Base-by-base conservation (phyloP, 2,888 invertebrate species). In the Lithophane socia region DNA sequence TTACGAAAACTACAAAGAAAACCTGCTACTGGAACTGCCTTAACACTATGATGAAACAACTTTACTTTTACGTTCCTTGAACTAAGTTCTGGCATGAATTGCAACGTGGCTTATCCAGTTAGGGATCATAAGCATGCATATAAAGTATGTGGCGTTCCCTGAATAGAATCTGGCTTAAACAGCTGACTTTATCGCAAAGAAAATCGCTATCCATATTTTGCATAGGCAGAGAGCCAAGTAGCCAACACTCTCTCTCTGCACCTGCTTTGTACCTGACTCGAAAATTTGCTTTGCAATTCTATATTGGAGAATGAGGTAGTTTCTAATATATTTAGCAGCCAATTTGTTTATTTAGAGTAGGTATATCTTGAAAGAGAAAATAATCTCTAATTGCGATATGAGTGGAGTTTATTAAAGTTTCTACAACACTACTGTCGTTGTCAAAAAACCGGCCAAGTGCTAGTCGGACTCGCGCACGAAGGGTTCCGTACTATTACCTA, bases 221-320 rank as follows among this genome's bases (percentile, higher is more conserved):
- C 77, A 83, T 74, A 73, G 86, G 88, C 88, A 76, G 65, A 54
- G 69, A 73, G 86, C 88, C 86, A 74, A 74, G 21, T 21, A 16
- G 16, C 60, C 49, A 85, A 83, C 83, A 76, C 86, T 87, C 86
- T 86, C 86, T 85, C 79, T 70, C 74, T 61, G 60, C 88, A 87
- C 83, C 83, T 87, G 83, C 47, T 69, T 73, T 80, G 64, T 84
- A 74, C 82, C 70, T 72, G 82, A 78, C 75, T 72, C 73, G 75
- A 81, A 76, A 78, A 58, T 81, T 54, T 79, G 49, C 44, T 64
- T 61, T 61, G 24, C 18, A 49, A 72, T 71, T 61, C 47, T 64
- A 29, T 21, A 56, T 47, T 37, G 16, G 60, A 60, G 1, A 24
- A 8, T 16, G 60, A 72, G 3, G 24, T 24, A 58, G 69, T 79